Percentiles rank a stretch among this genome's conserved stretches.
phyloP scores from a whole-genome alignment of 2,888 invertebrate genomes.

The Heliconius sara region DNA sequence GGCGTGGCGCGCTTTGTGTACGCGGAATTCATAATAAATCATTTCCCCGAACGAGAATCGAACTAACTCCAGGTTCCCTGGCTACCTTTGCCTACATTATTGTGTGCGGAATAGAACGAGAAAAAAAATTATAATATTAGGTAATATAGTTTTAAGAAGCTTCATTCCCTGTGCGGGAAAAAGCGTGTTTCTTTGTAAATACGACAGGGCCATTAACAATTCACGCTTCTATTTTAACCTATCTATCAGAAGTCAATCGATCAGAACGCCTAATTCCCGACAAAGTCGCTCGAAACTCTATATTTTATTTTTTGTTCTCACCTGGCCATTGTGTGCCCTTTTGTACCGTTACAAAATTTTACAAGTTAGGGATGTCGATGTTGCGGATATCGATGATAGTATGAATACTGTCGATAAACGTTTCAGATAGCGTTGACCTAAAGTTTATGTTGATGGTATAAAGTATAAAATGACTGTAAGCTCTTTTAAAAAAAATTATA shows the following conservation, averaged over 20 bases:
- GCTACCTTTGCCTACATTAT: too few species aligned
- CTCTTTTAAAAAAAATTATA: neutral
- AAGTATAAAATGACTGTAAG: neutral
- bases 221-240: conserved; percentile 1
- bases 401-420: conserved; percentile 37
- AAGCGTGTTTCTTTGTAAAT: neutral
- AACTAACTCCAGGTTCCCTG: too few species aligned
- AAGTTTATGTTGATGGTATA: neutral
- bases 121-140: neutral
- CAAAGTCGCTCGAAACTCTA: conserved; percentile 43
- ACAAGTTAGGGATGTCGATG: conserved; percentile 50
- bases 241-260: neutral
- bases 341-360: conserved; percentile 55
- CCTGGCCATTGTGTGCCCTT: conserved; percentile 53
- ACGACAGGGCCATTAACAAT: neutral
- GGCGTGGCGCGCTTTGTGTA: too few species aligned
- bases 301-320: conserved; percentile 55
- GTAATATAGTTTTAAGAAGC: neutral
- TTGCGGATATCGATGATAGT: conserved; percentile 47
- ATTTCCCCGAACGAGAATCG: neutral
- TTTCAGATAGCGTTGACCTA: conserved; percentile 27
- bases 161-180: too few species aligned
- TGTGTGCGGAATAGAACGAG: too few species aligned
- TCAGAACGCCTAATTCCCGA: conserved; percentile 38
- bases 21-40: neutral